phyloP scores from a whole-genome alignment of 2,797 vertebrate genomes.

The Gila robusta region DNA sequence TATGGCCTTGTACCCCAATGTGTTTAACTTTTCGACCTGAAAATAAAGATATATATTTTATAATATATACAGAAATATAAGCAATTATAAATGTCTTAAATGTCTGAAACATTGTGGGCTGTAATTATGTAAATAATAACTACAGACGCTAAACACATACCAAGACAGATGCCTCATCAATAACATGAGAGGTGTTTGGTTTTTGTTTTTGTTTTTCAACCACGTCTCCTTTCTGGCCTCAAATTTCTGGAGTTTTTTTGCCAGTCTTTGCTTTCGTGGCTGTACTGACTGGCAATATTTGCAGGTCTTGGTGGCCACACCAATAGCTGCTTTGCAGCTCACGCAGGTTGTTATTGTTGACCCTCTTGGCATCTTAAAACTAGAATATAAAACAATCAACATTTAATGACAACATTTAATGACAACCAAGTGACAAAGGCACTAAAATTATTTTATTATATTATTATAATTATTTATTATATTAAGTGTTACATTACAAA shows the following conservation, averaged over 20 bases:
- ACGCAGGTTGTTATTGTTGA: not conserved
- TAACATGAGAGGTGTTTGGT: not conserved
- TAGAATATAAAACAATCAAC: conserved; percentile 10
- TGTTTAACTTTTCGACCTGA: no score
- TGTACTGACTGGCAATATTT: conserved; percentile 13
- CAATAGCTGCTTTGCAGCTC: conserved; percentile 4
- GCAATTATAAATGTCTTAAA: no score
- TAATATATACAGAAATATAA: no score
- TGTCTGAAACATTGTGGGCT: no score
- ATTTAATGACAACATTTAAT: no score
- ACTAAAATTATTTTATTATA: no score
- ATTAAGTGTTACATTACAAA: not conserved
- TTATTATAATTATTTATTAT: no score
- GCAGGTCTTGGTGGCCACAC: conserved; percentile 8
- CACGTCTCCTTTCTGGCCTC: not conserved
- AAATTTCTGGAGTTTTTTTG: not conserved
- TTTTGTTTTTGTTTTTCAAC: conserved; percentile 3
- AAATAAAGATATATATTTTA: no score
- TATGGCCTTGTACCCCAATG: no score
- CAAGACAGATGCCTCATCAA: conserved; percentile 19
- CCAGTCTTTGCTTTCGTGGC: conserved; percentile 9
- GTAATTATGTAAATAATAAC: no score
- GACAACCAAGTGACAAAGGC: not conserved
- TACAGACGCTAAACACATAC: no score
- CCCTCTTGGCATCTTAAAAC: not conserved